A percentile compares a stretch with the other conserved stretches of the same genome.
Evolutionary conservation across 1,140 invertebrate genomes (phyloP).

Genomic region (Drosophila nannoptera): DNA sequence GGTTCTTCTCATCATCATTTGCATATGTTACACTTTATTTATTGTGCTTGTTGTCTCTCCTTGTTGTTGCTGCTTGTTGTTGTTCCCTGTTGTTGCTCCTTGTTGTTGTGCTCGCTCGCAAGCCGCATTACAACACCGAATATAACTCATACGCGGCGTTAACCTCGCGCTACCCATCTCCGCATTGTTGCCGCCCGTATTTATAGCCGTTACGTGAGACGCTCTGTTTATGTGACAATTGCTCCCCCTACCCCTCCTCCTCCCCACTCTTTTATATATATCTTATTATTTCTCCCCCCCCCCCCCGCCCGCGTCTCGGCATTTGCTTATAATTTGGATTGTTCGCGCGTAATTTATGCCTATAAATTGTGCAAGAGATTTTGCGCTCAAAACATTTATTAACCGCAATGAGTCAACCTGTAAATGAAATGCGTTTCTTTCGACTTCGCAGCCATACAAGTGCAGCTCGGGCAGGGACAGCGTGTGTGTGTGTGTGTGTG

Average conservation of each 20-base stretch:
- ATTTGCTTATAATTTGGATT: conserved; percentile 51
- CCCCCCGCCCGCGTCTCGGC: not conserved
- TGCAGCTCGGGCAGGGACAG: too few species aligned
- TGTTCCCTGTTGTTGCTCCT: conserved; percentile 11
- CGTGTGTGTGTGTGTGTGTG: not conserved
- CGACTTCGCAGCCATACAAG: too few species aligned
- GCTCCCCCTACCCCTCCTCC: too few species aligned
- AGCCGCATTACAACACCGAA: conserved; percentile 66
- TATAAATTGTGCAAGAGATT: conserved; percentile 72
- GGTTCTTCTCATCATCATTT: conserved; percentile 76
- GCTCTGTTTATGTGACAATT: conserved; percentile 76
- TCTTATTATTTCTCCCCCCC: conserved; percentile 40
- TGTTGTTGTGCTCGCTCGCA: conserved; percentile 39
- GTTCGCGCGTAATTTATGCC: conserved; percentile 66
- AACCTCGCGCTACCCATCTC: conserved; percentile 59
- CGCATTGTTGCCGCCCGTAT: conserved; percentile 47
- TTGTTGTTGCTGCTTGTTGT: conserved; percentile 9
- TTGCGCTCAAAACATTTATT: conserved; percentile 55
- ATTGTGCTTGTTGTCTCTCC: conserved; percentile 48
- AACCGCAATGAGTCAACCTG: conserved; percentile 34
- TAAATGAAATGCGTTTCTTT: conserved; percentile 13
- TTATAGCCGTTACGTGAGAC: conserved; percentile 76
- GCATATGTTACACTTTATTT: conserved; percentile 77
- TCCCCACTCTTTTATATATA: too few species aligned
- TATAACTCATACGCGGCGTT: conserved; percentile 76